A percentile compares a stretch with the other conserved stretches of the same genome.
Evolutionary conservation across 2,888 invertebrate genomes (phyloP).

Genomic region (Platerodrilus igneus): DNA sequence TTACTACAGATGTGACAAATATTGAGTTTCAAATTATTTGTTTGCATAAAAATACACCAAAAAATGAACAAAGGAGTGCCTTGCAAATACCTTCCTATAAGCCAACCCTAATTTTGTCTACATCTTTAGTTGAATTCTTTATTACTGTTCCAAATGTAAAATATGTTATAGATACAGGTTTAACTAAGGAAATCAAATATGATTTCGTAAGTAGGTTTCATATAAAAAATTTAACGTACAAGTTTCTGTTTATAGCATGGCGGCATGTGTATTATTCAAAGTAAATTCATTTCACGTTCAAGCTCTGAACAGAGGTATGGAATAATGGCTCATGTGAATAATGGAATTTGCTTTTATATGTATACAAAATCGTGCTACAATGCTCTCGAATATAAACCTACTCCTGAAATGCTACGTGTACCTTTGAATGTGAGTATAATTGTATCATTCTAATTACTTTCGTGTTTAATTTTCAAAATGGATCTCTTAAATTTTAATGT

Average conservation of each 20-base stretch:
- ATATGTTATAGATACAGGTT: constrained; percentile 88
- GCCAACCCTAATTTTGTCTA: constrained; percentile 89
- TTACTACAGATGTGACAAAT: constrained; percentile 41
- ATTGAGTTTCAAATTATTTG: constrained; percentile 61
- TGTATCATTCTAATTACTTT: no score
- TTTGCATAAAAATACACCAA: constrained; percentile 89
- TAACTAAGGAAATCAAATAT: constrained; percentile 86
- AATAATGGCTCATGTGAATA: constrained; percentile 77
- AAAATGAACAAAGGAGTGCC: constrained; percentile 73
- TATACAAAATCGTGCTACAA: constrained; percentile 68
- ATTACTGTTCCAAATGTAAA: constrained; percentile 93
- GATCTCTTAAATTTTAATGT: no score
- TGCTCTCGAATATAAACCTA: constrained; percentile 65
- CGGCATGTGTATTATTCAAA: constrained; percentile 70
- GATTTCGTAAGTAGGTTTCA: constrained; percentile 59
- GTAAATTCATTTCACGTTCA: constrained; percentile 84
- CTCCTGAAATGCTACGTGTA: constrained; percentile 82
- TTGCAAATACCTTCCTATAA: constrained; percentile 63
- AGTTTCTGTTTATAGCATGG: constrained; percentile 50
- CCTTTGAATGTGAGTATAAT: constrained; percentile 63
- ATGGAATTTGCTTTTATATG: constrained; percentile 80
- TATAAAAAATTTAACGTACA: background rate
- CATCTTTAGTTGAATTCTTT: constrained; percentile 95
- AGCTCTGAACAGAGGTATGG: constrained; percentile 85
- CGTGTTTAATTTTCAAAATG: no score